Percentiles rank a stretch among this genome's conserved stretches.
These are phyloP conservation scores for Odiellus spinosus DNA, from an alignment of 2,888 invertebrate genomes.

Conservation along the genomic window DNA sequence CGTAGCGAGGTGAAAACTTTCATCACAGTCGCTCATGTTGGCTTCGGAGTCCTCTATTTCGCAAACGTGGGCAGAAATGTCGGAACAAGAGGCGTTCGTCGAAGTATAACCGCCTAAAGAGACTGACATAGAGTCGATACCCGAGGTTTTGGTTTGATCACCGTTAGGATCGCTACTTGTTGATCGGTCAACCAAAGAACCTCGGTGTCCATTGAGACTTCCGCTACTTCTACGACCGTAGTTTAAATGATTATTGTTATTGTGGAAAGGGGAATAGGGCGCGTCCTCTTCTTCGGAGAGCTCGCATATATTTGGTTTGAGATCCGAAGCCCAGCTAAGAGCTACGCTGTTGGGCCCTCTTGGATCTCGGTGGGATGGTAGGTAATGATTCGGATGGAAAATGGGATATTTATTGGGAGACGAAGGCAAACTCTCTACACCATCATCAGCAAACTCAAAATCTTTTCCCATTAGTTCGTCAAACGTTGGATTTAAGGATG, in stretches of 20 bases:
- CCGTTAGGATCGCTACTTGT: no score
- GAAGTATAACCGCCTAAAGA: slow-evolving; percentile 38
- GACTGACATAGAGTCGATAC: slow-evolving; percentile 49
- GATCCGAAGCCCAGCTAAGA: no score
- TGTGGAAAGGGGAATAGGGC: no score
- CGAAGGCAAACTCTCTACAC: slow-evolving; percentile 13
- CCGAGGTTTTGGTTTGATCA: slow-evolving; percentile 2
- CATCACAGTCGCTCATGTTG: slow-evolving; percentile 17
- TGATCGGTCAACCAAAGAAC: no score
- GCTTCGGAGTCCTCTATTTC: slow-evolving; percentile 56
- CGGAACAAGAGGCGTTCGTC: slow-evolving; percentile 57
- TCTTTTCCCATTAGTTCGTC: slow-evolving; percentile 19
- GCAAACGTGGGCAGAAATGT: slow-evolving; percentile 71
- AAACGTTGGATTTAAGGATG: background rate
- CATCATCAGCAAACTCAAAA: slow-evolving; percentile 21
- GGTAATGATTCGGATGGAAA: slow-evolving; percentile 66
- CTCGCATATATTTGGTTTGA: no score
- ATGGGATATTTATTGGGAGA: slow-evolving; percentile 43
- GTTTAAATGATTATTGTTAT: no score
- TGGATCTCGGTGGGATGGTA: slow-evolving; percentile 35
- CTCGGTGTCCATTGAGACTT: no score
- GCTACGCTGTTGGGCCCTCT: no score
- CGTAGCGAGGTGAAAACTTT: no score
- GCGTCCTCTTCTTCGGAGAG: no score
- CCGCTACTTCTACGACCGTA: no score